Evolutionary conservation across 2,888 invertebrate genomes (phyloP), one percentile per base, ranked within the genome.

Genomic region (Erebia ligea): DNA sequence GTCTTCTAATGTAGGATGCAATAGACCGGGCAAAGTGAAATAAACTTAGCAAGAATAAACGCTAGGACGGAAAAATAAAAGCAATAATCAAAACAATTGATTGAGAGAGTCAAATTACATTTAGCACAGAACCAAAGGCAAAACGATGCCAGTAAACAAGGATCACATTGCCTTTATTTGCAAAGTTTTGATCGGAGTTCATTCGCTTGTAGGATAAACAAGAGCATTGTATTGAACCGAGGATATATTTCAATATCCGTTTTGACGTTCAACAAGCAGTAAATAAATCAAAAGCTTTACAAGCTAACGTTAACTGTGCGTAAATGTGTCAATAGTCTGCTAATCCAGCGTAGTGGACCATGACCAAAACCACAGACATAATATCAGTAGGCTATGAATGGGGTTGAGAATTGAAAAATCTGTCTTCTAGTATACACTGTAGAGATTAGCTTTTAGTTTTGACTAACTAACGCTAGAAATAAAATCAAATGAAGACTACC

Each of bases 111-210:
- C 45, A 17, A 59, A 59, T 15, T 19, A 45, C 45, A 81, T 80
- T 86, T 85, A 82, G 81, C 82, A 84, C 84, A 81, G 85, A 87
- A 83, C 82, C 86, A 84, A 83, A 81, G 83, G 80, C 82, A 81
- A 82, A 83, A 85, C 86, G 85, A 85, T 87, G 83, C 84, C 81
- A 85, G 86, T 87, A 89, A 89, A 89, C 89, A 89, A 88, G 84
- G 80, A 81, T 81, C 83, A 84, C 85, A 86, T 87, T 83, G 86
- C 85, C 87, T 89, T 89, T 89, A 90, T 90, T 90, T 86, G 88
- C 84, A 90, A 90, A 90, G 87, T 90, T 90, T 81, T 68, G 71
- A 73, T 70, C 64, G 70, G n/a, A n/a, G n/a, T 63, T 69, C 54
- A 73, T 25, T 72, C 21, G 42, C 45, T 54, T 70, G 65, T 61